Evolutionary conservation across 2,113 vertebrate species (phyloP).

Genomic region (Oplegnathus fasciatus): DNA sequence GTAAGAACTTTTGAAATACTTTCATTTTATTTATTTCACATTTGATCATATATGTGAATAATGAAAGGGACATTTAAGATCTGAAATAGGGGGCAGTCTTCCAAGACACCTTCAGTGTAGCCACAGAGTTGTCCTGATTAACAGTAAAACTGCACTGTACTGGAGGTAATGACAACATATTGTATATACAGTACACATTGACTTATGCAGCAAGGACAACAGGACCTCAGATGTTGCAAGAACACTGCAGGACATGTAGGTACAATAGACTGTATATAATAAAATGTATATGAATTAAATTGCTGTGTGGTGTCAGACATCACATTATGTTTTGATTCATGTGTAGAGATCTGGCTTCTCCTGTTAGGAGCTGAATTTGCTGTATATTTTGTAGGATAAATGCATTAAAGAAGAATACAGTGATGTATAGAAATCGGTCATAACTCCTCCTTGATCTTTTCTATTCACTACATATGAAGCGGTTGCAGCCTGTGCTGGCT

Average conservation of each 20-base stretch:
- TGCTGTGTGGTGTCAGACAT: not conserved
- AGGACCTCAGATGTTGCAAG: not conserved
- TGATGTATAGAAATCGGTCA: not conserved
- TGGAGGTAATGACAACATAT: not conserved
- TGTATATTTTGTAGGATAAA: not conserved
- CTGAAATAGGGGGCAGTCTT: not conserved
- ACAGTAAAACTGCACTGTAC: too few species aligned
- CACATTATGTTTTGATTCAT: not conserved
- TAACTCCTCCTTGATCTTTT: not conserved
- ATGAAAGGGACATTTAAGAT: not conserved
- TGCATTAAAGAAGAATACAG: not conserved
- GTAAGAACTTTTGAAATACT: not conserved
- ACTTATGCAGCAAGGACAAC: not conserved
- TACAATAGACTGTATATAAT: not conserved
- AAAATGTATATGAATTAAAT: too few species aligned
- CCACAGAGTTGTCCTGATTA: too few species aligned
- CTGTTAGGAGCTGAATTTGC: too few species aligned
- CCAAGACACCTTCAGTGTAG: too few species aligned
- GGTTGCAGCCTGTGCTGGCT: not conserved
- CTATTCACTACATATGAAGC: not conserved
- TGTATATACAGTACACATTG: not conserved
- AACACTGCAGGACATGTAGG: not conserved
- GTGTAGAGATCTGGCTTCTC: not conserved
- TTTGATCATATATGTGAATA: not conserved
- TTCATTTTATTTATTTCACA: not conserved